A percentile compares a stretch with the other conserved stretches of the same genome.
These are phyloP conservation scores for Tetramorium parvispinum DNA, from an alignment of 1,140 invertebrate genomes.

Conservation along the genomic window DNA sequence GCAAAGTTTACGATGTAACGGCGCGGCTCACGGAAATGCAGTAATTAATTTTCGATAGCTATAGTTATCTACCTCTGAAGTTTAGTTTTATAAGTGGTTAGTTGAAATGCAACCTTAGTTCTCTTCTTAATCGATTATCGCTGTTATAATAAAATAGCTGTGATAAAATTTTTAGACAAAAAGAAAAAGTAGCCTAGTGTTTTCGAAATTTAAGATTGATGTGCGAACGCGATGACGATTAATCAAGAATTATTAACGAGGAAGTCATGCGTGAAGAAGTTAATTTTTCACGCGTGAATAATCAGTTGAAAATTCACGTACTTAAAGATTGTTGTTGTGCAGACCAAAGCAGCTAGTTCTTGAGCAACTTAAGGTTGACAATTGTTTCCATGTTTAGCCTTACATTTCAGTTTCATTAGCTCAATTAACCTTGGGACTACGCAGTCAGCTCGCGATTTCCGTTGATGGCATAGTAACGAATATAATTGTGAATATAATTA, in stretches of 20 bases:
- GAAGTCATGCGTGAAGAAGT: background rate
- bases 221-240: background rate
- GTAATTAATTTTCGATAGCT: slow-evolving; percentile 1
- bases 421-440: background rate
- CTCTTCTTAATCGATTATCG: background rate
- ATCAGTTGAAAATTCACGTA: background rate
- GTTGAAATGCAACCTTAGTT: background rate
- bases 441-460: background rate
- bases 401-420: background rate
- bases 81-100: background rate
- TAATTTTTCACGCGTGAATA: background rate
- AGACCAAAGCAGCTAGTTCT: background rate
- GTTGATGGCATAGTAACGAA: background rate
- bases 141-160: background rate
- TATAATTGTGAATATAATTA: background rate
- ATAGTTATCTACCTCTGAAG: background rate
- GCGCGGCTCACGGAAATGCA: background rate
- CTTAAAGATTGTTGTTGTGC: background rate
- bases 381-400: background rate
- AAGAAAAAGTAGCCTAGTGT: background rate
- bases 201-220: background rate
- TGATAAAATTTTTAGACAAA: background rate
- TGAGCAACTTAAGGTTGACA: background rate
- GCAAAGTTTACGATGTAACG: background rate
- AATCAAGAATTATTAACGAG: background rate